A percentile compares a stretch with the other conserved stretches of the same genome.
Evolutionary conservation across 2,113 vertebrate genomes (phyloP).

Genomic region (Menura novaehollandiae): DNA sequence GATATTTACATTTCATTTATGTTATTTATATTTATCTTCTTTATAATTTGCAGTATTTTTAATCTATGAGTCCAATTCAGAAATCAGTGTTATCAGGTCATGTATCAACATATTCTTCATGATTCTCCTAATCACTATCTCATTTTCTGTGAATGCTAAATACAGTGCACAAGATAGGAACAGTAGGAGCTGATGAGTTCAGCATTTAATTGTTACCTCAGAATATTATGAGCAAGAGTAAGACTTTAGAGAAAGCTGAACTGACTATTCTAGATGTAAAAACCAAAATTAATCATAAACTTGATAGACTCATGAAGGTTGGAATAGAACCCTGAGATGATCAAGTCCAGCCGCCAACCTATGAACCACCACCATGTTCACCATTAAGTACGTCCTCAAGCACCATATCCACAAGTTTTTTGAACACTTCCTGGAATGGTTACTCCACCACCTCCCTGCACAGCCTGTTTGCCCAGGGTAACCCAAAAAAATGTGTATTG

Average conservation of each 20-base stretch:
- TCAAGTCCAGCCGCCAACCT: rapidly evolving
- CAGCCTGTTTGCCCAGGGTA: not conserved
- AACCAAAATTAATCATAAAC: not conserved
- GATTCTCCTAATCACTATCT: not conserved
- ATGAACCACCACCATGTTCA: not conserved
- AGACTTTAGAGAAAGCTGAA: not conserved
- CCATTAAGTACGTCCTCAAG: not conserved
- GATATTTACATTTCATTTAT: not conserved
- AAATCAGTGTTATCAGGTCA: not conserved
- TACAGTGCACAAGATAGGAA: not conserved
- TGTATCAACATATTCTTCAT: not conserved
- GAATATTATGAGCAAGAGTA: not conserved
- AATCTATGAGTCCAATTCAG: not conserved
- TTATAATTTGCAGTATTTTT: not conserved
- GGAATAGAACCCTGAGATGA: not conserved
- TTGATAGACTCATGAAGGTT: not conserved
- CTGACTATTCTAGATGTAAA: not conserved
- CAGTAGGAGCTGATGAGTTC: not conserved
- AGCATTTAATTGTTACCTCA: not conserved
- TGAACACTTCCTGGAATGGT: not conserved
- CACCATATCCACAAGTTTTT: not conserved
- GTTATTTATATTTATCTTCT: not conserved
- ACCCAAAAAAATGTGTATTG: not conserved
- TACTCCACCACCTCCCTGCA: not conserved
- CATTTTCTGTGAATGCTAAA: not conserved